Percentiles rank a stretch among this genome's conserved stretches.
phyloP scores from a whole-genome alignment of 2,113 vertebrate genomes.

The Festucalex cinctus region DNA sequence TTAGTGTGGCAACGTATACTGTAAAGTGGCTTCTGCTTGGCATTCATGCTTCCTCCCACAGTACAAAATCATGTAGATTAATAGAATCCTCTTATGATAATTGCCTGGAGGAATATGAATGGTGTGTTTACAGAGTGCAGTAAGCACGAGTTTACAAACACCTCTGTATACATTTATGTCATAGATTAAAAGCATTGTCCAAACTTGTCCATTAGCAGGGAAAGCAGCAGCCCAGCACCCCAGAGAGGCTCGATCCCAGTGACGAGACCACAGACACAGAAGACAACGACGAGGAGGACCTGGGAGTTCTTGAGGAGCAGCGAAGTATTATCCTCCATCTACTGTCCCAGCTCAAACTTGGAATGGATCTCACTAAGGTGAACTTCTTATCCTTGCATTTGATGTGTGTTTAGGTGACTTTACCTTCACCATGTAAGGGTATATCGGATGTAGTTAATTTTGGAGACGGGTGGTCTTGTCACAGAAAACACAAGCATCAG shows the following conservation, averaged over 20 bases:
- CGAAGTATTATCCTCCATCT: slow-evolving; percentile 91
- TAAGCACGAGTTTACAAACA: background rate
- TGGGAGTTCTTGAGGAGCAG: slow-evolving; percentile 90
- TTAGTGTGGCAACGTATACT: background rate
- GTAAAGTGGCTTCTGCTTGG: too few relatives aligned
- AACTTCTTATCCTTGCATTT: background rate
- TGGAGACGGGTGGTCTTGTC: background rate
- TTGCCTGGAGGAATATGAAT: background rate
- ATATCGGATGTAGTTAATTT: background rate
- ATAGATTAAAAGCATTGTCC: background rate
- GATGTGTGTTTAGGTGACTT: background rate
- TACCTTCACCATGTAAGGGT: background rate
- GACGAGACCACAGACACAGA: slow-evolving; percentile 90
- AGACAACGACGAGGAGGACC: slow-evolving; percentile 86
- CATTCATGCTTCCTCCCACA: too few relatives aligned
- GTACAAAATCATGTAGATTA: too few relatives aligned
- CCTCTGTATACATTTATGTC: background rate
- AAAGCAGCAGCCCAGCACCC: background rate
- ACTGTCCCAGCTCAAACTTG: slow-evolving; percentile 93
- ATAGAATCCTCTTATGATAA: too few relatives aligned
- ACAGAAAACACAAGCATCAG: background rate
- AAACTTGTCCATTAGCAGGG: background rate
- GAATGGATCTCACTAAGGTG: slow-evolving; percentile 95
- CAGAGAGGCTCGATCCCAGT: slow-evolving; percentile 44
- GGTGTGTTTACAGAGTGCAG: background rate